These are phyloP conservation scores for Bombus picipes DNA, from an alignment of 1,140 invertebrate genomes.

Conservation along the genomic window DNA sequence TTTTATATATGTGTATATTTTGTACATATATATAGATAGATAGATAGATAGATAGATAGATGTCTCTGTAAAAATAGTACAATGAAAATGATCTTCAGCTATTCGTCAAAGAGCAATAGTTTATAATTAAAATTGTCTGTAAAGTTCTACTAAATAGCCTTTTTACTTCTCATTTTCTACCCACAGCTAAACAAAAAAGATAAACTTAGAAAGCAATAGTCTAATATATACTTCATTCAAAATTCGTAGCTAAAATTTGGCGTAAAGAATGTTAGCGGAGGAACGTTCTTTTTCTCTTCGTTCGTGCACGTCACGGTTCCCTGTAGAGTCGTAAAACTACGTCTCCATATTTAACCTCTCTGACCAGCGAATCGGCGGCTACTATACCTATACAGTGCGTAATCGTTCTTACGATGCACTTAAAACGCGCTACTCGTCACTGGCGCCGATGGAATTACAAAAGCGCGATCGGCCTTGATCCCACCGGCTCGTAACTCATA, in stretches of 20 bases:
- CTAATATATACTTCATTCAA: not conserved
- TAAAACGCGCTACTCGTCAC: conserved; percentile 64
- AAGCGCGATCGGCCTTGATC: conserved; percentile 73
- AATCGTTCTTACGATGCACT: conserved; percentile 61
- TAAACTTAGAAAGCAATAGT: not conserved
- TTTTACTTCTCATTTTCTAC: not conserved
- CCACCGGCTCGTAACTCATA: conserved; percentile 72
- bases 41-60: too few species aligned
- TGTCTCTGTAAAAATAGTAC: not conserved
- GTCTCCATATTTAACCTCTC: conserved; percentile 36
- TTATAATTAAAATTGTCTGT: not conserved
- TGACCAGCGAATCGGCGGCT: conserved; percentile 14
- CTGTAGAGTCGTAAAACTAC: conserved; percentile 27
- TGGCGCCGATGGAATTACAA: conserved; percentile 69
- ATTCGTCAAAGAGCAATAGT: not conserved
- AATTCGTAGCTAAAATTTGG: conserved; percentile 3
- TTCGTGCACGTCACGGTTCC: not conserved
- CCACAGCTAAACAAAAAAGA: not conserved
- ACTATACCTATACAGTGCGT: conserved; percentile 60
- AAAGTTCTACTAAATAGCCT: not conserved
- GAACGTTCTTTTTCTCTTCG: not conserved
- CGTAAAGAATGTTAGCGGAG: too few species aligned
- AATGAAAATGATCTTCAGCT: not conserved
- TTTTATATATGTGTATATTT: too few species aligned
- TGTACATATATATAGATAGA: too few species aligned